These are phyloP conservation scores for Drymonia ruficornis DNA, from an alignment of 2,888 invertebrate species.

Conservation along the genomic window DNA sequence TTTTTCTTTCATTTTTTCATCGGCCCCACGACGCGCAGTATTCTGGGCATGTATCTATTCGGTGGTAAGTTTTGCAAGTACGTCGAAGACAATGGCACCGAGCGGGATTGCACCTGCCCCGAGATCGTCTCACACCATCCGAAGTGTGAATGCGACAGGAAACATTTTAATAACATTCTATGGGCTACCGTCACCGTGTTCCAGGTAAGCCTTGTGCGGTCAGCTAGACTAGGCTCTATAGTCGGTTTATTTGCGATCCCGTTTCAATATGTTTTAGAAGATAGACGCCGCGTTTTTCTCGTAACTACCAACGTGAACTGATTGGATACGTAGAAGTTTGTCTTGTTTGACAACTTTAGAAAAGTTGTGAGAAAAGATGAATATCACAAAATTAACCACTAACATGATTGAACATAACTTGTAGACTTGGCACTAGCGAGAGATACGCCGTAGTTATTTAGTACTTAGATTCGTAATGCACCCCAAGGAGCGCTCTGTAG, in stretches of 20 bases:
- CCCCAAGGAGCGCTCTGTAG: constrained; percentile 72
- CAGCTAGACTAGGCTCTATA: constrained; percentile 69
- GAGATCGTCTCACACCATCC: constrained; percentile 95
- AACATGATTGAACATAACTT: constrained; percentile 29
- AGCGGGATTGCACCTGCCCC: constrained; percentile 96
- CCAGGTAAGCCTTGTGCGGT: constrained; percentile 90
- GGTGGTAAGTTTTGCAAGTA: constrained; percentile 99
- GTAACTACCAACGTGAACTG: constrained; percentile 45
- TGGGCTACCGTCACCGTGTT: constrained; percentile 99
- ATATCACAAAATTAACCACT: constrained; percentile 21
- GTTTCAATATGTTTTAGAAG: constrained; percentile 66
- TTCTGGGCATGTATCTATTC: constrained; percentile 99
- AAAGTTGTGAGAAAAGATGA: constrained; percentile 52
- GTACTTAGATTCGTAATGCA: constrained; percentile 57
- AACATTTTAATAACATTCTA: constrained; percentile 99
- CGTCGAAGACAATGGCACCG: constrained; percentile 92
- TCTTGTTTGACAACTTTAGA: constrained; percentile 53
- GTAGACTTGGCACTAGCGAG: constrained; percentile 55
- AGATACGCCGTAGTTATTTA: constrained; percentile 63
- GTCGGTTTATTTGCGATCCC: constrained; percentile 81
- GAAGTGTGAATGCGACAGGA: constrained; percentile 97
- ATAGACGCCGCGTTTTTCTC: constrained; percentile 74
- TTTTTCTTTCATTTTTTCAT: constrained; percentile 83
- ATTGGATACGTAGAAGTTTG: constrained; percentile 36
- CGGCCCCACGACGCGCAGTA: constrained; percentile 89